Evolutionary conservation across 2,888 invertebrate species (phyloP).

Genomic region (Apodemia zela): DNA sequence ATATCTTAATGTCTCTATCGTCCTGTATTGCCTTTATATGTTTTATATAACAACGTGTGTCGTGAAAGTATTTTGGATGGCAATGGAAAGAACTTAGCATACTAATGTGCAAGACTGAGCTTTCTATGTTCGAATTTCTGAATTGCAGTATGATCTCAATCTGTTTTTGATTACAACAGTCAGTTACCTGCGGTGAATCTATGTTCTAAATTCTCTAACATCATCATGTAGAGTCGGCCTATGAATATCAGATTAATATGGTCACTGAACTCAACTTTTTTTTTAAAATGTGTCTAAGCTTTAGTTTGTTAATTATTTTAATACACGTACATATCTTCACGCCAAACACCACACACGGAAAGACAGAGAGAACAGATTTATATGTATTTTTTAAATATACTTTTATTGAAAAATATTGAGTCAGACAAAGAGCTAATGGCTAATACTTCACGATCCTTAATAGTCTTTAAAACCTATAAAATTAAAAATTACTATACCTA

Average conservation of each 20-base stretch:
- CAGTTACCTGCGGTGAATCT: conserved; percentile 7
- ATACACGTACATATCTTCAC: no score
- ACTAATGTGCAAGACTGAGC: conserved; percentile 61
- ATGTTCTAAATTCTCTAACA: not conserved
- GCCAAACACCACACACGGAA: no score
- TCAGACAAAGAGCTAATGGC: no score
- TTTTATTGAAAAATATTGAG: no score
- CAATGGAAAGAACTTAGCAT: conserved; percentile 70
- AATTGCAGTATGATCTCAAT: conserved; percentile 42
- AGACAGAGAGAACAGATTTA: no score
- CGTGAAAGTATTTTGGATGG: conserved; percentile 75
- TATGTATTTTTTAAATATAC: no score
- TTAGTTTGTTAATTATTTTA: no score
- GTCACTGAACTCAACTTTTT: not conserved
- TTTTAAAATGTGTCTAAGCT: no score
- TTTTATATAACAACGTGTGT: conserved; percentile 39
- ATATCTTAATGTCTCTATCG: no score
- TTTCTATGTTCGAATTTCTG: conserved; percentile 62
- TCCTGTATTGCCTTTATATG: conserved; percentile 20
- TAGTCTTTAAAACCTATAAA: no score
- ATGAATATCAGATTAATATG: not conserved
- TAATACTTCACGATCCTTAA: no score
- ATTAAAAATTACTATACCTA: no score
- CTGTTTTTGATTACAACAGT: conserved; percentile 25
- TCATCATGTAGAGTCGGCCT: conserved; percentile 1